A percentile compares a stretch with the other conserved stretches of the same genome.
phyloP scores from a whole-genome alignment of 1,140 invertebrate genomes.

The Ceratina japonica region DNA sequence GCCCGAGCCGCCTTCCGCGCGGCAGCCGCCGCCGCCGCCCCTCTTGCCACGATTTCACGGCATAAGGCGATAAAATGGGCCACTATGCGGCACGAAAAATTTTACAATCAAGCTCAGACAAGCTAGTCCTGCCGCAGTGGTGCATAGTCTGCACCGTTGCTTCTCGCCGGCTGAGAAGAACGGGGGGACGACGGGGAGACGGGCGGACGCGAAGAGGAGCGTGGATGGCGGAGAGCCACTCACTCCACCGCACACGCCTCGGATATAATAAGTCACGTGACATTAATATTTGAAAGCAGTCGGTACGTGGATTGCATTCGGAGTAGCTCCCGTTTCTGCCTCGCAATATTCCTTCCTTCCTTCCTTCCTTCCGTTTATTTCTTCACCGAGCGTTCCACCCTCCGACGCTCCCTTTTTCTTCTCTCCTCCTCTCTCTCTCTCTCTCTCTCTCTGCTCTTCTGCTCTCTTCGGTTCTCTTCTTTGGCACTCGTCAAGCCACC shows the following conservation, averaged over 20 bases:
- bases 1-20: background rate
- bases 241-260: constrained; percentile 75
- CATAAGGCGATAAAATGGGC: constrained; percentile 73
- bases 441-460: background rate
- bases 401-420: background rate
- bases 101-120: constrained; percentile 75
- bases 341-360: constrained; percentile 69
- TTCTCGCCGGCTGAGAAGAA: constrained; percentile 29
- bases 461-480: constrained; percentile 10
- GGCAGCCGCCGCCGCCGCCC: background rate
- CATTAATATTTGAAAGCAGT: constrained; percentile 80
- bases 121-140: constrained; percentile 61
- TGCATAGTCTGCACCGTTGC: constrained; percentile 57
- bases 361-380: constrained; percentile 60
- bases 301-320: constrained; percentile 79
- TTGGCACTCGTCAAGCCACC: constrained; percentile 37
- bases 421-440: background rate
- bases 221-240: constrained; percentile 68
- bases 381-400: constrained; percentile 43
- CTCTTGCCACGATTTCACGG: constrained; percentile 15
- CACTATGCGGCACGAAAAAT: constrained; percentile 71
- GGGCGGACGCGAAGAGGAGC: background rate
- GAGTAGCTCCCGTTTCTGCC: constrained; percentile 64
- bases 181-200: background rate
- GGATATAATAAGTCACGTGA: constrained; percentile 80